Evolutionary conservation across 1,140 invertebrate species (phyloP).

Genomic region (Subanguina moxae): DNA sequence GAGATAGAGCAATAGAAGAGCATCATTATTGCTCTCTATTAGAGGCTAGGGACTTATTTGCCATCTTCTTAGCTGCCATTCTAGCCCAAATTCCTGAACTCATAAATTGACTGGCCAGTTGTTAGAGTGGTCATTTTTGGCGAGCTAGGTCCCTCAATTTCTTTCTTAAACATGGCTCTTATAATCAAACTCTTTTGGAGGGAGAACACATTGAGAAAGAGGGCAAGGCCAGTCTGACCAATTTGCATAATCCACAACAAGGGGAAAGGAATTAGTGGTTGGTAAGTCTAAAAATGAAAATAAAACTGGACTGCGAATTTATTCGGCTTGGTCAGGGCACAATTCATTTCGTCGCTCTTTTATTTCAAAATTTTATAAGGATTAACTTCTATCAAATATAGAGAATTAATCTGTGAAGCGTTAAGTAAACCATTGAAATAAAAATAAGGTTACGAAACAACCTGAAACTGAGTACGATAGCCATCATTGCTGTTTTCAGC

Average conservation of each 20-base stretch:
- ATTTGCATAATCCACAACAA: neutral
- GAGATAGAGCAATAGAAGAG: too few species aligned
- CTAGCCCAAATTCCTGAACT: too few species aligned
- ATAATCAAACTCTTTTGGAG: conserved; percentile 1
- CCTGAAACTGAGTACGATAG: conserved; percentile 54
- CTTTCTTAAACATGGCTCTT: neutral
- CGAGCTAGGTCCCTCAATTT: neutral
- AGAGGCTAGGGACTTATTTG: too few species aligned
- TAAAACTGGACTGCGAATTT: neutral
- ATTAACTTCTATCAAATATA: too few species aligned
- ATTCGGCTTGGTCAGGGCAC: neutral
- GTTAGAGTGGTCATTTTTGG: neutral
- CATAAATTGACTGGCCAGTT: too few species aligned
- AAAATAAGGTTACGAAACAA: conserved; percentile 2
- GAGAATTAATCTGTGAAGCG: too few species aligned
- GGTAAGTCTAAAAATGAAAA: neutral
- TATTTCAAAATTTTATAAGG: too few species aligned
- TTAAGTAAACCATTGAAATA: too few species aligned
- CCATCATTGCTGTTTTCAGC: conserved; percentile 49
- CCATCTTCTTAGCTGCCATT: too few species aligned
- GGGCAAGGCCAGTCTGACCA: neutral
- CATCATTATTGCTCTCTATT: too few species aligned
- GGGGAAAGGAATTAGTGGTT: neutral
- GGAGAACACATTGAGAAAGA: neutral
- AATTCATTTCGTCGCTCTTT: too few species aligned